phyloP scores from a whole-genome alignment of 30 jellyfish, hydroid and myxozoan species.

The Aurelia sp. region DNA sequence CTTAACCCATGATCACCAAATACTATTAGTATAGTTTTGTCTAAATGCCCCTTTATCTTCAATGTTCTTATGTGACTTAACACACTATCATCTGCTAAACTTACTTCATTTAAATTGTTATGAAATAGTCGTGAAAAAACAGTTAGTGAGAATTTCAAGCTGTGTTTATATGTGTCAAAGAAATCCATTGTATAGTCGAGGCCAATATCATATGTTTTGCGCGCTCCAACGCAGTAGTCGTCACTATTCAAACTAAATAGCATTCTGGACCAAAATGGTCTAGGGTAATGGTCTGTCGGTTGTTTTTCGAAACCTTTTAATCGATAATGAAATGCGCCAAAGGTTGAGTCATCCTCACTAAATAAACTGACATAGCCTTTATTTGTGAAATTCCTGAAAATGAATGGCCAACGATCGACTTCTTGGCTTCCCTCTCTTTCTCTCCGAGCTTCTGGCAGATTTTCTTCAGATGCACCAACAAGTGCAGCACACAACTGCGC shows the following conservation, averaged over 20 bases:
- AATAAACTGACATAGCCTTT: constrained; percentile 63
- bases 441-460: constrained; percentile 78
- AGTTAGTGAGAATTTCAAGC: constrained; percentile 41
- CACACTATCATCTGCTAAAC: constrained; percentile 33
- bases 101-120: constrained; percentile 26
- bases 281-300: constrained; percentile 79
- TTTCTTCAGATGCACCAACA: constrained; percentile 60
- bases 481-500: constrained; percentile 71
- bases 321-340: constrained; percentile 75
- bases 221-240: constrained; percentile 7
- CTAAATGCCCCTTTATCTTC: constrained; percentile 18
- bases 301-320: constrained; percentile 64
- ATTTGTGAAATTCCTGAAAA: constrained; percentile 64
- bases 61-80: constrained; percentile 20
- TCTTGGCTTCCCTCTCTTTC: constrained; percentile 5
- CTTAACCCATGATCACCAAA: constrained; percentile 93
- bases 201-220: constrained; percentile 9
- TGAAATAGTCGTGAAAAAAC: constrained; percentile 30
- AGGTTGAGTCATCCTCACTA: constrained; percentile 59
- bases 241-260: background rate
- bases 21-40: constrained; percentile 54
- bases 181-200: constrained; percentile 39
- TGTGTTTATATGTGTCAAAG: constrained; percentile 14
- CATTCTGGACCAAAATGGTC: constrained; percentile 73
- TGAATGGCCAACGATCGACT: constrained; percentile 83